These are phyloP conservation scores for Holocentrus rufus DNA, from an alignment of 2,797 vertebrate species.

Conservation along the genomic window DNA sequence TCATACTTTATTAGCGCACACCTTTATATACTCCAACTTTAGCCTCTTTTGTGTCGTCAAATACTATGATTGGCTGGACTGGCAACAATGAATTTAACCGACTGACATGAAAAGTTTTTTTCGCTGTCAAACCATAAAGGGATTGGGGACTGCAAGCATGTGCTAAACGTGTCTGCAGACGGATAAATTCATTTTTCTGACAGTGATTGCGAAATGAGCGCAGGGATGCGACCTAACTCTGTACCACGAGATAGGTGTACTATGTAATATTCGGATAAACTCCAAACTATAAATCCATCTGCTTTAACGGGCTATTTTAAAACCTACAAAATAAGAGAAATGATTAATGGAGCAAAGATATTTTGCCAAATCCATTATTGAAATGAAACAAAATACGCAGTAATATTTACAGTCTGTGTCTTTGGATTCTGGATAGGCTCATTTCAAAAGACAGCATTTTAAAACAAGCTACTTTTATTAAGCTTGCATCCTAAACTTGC, in stretches of 20 bases:
- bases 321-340: no score
- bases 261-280: background rate
- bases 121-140: constrained; percentile 85
- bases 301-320: background rate
- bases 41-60: constrained; percentile 93
- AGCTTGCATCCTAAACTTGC: background rate
- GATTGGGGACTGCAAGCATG: constrained; percentile 55
- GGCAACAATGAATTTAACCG: constrained; percentile 95
- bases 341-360: no score
- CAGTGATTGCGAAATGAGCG: constrained; percentile 43
- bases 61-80: constrained; percentile 94
- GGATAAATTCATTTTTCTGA: constrained; percentile 41
- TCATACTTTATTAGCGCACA: constrained; percentile 90
- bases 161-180: constrained; percentile 46
- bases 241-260: background rate
- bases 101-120: constrained; percentile 88
- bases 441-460: background rate
- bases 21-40: constrained; percentile 97
- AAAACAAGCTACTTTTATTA: background rate
- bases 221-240: background rate
- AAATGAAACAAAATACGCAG: no score
- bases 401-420: background rate
- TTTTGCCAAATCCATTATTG: no score
- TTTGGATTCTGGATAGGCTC: background rate
- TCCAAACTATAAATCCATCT: background rate